These are phyloP conservation scores for Ichneumon xanthorius DNA, from an alignment of 2,888 invertebrate species.

Conservation along the genomic window DNA sequence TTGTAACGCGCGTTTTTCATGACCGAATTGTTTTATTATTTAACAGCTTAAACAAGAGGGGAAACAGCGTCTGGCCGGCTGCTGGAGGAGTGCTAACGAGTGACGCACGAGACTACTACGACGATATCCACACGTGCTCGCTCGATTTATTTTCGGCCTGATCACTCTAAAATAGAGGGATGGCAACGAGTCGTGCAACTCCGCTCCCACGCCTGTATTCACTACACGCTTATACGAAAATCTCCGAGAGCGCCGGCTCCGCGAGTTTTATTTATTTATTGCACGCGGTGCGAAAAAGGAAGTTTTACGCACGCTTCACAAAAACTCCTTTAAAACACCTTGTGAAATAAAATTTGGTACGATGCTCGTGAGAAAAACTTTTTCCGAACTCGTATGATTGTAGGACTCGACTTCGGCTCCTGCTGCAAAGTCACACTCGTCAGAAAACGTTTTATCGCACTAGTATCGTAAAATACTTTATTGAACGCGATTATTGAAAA, in stretches of 20 bases:
- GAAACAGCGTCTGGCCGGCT: constrained; percentile 49
- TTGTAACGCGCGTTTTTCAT: constrained; percentile 9
- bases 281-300: not conserved
- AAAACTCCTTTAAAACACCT: too few species aligned
- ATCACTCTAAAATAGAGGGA: constrained; percentile 39
- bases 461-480: not conserved
- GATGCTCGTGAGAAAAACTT: too few species aligned
- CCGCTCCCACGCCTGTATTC: constrained; percentile 12
- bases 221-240: constrained; percentile 8
- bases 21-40: constrained; percentile 48
- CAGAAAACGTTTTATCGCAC: too few species aligned
- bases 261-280: constrained; percentile 16
- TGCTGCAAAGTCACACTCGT: too few species aligned
- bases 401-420: too few species aligned
- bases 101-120: constrained; percentile 63
- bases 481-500: not conserved
- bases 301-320: too few species aligned
- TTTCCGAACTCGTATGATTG: too few species aligned
- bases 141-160: constrained; percentile 60
- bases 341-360: too few species aligned
- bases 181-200: constrained; percentile 21
- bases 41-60: constrained; percentile 38
- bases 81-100: constrained; percentile 42
- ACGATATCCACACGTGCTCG: constrained; percentile 46
- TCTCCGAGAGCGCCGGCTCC: not conserved